Conservation (phyloP, 92 coral and sea anemone species). For the Virgularia gustaviana region DNA sequence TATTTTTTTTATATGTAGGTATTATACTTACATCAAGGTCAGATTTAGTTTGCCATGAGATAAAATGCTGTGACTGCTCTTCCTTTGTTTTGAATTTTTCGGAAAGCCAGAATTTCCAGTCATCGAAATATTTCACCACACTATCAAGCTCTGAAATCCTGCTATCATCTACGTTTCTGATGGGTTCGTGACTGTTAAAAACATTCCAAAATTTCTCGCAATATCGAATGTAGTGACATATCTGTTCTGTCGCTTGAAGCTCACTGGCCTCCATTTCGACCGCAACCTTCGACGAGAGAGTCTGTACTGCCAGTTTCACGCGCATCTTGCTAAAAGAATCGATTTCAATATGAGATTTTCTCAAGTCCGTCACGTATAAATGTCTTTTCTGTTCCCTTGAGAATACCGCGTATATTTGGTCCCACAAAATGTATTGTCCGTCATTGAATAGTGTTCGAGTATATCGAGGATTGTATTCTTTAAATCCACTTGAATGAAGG, state of each 20-base stretch:
- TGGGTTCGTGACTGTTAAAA: conserved; percentile 19
- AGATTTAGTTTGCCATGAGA: conserved; percentile 45
- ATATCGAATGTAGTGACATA: conserved; percentile 1
- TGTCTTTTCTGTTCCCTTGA: conserved; percentile 21
- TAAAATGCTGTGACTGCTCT: conserved; percentile 36
- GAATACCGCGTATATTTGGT: conserved; percentile 41
- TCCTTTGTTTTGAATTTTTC: conserved; percentile 16
- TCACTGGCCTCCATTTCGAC: conserved; percentile 30
- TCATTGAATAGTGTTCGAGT: conserved; percentile 17
- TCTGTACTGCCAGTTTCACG: conserved; percentile 45
- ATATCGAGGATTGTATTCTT: conserved; percentile 36
- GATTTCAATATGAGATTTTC: conserved; percentile 39
- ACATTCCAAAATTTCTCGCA: conserved; percentile 38
- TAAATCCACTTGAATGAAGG: conserved; percentile 26
- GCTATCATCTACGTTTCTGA: conserved; percentile 1
- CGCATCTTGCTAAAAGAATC: conserved; percentile 39
- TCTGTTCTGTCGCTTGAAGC: conserved; percentile 11
- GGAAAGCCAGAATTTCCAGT: conserved; percentile 24
- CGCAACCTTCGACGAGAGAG: conserved; percentile 32
- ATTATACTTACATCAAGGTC: conserved; percentile 35
- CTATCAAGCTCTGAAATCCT: conserved; percentile 20
- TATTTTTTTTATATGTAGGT: background rate
- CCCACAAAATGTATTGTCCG: conserved; percentile 35
- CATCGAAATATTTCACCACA: conserved; percentile 23
- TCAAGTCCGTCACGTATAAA: conserved; percentile 32